These are phyloP conservation scores for Acipenser transmontanus DNA, from an alignment of 2,797 vertebrate genomes.

Conservation along the genomic window DNA sequence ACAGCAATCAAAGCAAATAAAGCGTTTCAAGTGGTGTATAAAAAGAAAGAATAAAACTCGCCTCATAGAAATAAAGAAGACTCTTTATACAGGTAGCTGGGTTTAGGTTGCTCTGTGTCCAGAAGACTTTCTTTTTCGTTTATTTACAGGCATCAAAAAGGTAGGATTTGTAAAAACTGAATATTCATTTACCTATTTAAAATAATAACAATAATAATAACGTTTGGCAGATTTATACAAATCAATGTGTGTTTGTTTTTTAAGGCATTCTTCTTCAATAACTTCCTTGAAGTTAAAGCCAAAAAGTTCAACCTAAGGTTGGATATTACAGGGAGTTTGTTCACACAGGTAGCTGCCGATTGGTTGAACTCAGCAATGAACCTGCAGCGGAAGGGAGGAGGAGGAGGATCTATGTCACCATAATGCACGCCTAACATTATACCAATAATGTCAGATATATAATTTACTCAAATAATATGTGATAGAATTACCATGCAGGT, in stretches of 20 bases:
- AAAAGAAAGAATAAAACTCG: slow-evolving; percentile 42
- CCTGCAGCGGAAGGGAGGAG: slow-evolving; percentile 5
- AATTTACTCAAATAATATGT: slow-evolving; percentile 12
- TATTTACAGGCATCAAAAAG: slow-evolving; percentile 21
- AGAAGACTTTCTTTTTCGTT: slow-evolving; percentile 14
- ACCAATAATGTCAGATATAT: slow-evolving; percentile 19
- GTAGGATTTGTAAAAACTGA: slow-evolving; percentile 24
- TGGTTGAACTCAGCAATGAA: slow-evolving; percentile 17
- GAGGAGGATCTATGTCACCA: slow-evolving; percentile 14
- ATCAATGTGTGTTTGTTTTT: slow-evolving; percentile 5
- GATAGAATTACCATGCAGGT: slow-evolving; percentile 12
- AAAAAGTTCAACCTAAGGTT: slow-evolving; percentile 19
- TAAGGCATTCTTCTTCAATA: slow-evolving; percentile 14
- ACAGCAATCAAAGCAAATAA: slow-evolving; percentile 58
- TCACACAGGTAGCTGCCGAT: slow-evolving; percentile 13
- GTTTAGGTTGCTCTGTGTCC: slow-evolving; percentile 20
- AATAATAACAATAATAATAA: neutral
- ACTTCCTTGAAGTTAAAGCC: slow-evolving; percentile 33
- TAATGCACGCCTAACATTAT: slow-evolving; percentile 20
- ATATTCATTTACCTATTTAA: neutral
- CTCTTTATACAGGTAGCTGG: slow-evolving; percentile 26
- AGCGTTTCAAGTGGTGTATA: slow-evolving; percentile 49
- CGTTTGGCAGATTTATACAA: too few species aligned
- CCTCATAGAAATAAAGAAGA: slow-evolving; percentile 26
- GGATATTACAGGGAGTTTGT: slow-evolving; percentile 7